phyloP scores from a whole-genome alignment of 23 tunicate genomes.

The Trididemnum miniatum region DNA sequence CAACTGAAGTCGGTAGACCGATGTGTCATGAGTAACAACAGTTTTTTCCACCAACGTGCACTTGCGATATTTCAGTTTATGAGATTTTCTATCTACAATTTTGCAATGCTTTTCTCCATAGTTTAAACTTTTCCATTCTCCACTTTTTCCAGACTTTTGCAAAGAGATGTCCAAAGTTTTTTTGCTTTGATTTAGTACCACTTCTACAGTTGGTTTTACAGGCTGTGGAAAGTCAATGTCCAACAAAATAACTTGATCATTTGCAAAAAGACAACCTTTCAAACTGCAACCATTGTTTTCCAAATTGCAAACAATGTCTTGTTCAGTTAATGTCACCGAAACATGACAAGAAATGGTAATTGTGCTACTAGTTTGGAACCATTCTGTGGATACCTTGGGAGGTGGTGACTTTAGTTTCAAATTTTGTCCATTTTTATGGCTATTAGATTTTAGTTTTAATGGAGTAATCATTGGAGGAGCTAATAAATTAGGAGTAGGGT shows the following conservation, averaged over 20 bases:
- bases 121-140: constrained; percentile 22
- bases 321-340: neutral
- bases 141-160: constrained; percentile 1
- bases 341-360: constrained; percentile 5
- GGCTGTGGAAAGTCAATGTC: neutral
- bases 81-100: neutral
- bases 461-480: neutral
- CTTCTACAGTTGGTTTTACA: neutral
- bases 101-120: constrained; percentile 10
- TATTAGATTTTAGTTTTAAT: neutral
- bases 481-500: neutral
- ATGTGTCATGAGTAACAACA: constrained; percentile 67
- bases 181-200: neutral
- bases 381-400: constrained; percentile 18
- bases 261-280: neutral
- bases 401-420: neutral
- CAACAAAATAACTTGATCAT: neutral
- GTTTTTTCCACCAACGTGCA: constrained; percentile 49
- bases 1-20: constrained; percentile 39
- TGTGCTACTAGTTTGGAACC: constrained; percentile 21
- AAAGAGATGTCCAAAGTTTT: constrained; percentile 29
- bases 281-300: neutral
- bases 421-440: too few species aligned
- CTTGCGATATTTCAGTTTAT: neutral
- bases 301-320: constrained; percentile 27